Evolutionary conservation across 2,113 vertebrate species (phyloP).

Genomic region (Bufo bufo): DNA sequence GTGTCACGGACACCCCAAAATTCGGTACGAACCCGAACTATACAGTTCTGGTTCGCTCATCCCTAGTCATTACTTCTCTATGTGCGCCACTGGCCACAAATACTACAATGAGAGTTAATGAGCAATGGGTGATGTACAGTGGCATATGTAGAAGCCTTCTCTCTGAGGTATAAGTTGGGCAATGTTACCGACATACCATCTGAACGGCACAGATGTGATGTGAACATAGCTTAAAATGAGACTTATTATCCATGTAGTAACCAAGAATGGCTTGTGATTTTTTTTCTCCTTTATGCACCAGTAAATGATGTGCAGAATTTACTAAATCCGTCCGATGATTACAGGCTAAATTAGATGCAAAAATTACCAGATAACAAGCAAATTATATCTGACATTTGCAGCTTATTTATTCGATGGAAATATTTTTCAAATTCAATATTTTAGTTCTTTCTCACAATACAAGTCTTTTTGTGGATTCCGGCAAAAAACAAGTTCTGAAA

Average conservation of each 20-base stretch:
- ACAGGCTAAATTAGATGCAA: background rate
- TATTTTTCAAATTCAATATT: background rate
- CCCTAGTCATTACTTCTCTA: too few species aligned
- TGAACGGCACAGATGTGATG: background rate
- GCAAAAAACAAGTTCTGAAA: background rate
- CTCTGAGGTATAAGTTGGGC: too few species aligned
- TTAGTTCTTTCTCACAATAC: background rate
- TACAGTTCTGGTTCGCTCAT: too few species aligned
- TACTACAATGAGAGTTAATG: too few species aligned
- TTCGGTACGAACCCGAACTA: too few species aligned
- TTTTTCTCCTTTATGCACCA: background rate
- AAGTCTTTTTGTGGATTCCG: background rate
- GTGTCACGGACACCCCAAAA: too few species aligned
- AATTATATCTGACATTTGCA: constrained; percentile 39
- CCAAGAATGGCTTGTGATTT: background rate
- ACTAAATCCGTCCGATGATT: background rate
- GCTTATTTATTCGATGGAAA: background rate
- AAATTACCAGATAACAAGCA: constrained; percentile 12
- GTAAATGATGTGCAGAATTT: background rate
- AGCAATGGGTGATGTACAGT: too few species aligned
- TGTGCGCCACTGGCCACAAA: too few species aligned
- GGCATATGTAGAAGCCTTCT: too few species aligned
- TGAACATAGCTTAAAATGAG: background rate
- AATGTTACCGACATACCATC: too few species aligned
- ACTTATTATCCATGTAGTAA: background rate